A percentile compares a stretch with the other conserved stretches of the same genome.
These are phyloP conservation scores for Calvadosia cruxmelitensis DNA, from an alignment of 30 jellyfish, hydroid and myxozoan genomes.

Conservation along the genomic window DNA sequence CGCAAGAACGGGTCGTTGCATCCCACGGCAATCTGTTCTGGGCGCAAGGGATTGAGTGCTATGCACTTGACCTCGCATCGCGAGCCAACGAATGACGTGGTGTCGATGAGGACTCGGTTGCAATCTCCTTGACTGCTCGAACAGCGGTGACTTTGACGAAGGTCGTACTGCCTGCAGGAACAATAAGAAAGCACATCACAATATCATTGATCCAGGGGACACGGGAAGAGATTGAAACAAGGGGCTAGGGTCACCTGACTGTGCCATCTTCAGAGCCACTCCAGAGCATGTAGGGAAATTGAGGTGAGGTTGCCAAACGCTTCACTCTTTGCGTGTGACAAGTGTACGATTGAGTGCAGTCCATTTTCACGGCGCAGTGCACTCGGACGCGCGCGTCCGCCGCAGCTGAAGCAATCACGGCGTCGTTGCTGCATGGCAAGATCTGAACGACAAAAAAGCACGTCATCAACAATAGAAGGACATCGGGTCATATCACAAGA, in stretches of 20 bases:
- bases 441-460: conserved; percentile 30
- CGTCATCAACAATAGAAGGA: no score
- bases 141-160: conserved; percentile 57
- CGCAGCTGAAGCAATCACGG: conserved; percentile 74
- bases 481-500: not conserved
- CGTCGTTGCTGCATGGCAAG: conserved; percentile 61
- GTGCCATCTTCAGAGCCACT: conserved; percentile 98
- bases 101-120: conserved; percentile 46
- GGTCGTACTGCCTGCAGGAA: conserved; percentile 72
- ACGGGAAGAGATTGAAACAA: not conserved
- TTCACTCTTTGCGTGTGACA: conserved; percentile 86
- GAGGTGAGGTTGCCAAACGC: conserved; percentile 76
- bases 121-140: conserved; percentile 42
- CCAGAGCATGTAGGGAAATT: conserved; percentile 75
- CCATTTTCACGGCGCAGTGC: conserved; percentile 32
- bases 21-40: conserved; percentile 96
- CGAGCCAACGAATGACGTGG: conserved; percentile 44
- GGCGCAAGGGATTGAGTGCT: conserved; percentile 65
- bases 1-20: conserved; percentile 88
- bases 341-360: conserved; percentile 50
- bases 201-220: not conserved
- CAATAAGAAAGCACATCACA: no score
- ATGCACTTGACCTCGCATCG: conserved; percentile 86
- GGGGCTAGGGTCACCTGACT: conserved; percentile 42
- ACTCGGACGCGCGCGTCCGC: conserved; percentile 81